phyloP scores from a whole-genome alignment of 2,888 invertebrate genomes.

The Sthenelais limicola region DNA sequence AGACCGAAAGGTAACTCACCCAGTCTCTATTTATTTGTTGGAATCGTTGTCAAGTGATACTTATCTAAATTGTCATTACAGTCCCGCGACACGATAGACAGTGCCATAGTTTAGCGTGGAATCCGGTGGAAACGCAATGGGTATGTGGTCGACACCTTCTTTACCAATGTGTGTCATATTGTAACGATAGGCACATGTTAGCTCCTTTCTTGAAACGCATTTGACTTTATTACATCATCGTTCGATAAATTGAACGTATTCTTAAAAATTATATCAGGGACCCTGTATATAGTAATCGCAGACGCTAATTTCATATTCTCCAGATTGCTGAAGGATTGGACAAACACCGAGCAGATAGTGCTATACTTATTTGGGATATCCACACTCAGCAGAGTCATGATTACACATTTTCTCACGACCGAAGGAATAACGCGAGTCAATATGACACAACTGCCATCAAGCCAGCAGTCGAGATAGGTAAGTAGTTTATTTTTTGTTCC shows the following conservation, averaged over 20 bases:
- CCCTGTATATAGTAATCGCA: too few relatives aligned
- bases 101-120: constrained; percentile 92
- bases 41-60: too few relatives aligned
- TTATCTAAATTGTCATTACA: constrained; percentile 55
- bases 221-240: too few relatives aligned
- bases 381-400: constrained; percentile 50
- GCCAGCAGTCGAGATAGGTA: constrained; percentile 80
- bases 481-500: neutral
- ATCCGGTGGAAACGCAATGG: constrained; percentile 84
- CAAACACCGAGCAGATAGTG: constrained; percentile 89
- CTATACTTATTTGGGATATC: constrained; percentile 92
- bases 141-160: too few relatives aligned
- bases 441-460: constrained; percentile 64
- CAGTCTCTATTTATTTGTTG: too few relatives aligned
- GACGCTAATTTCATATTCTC: constrained; percentile 43
- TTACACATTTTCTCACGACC: constrained; percentile 1
- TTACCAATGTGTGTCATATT: too few relatives aligned
- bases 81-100: constrained; percentile 89
- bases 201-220: too few relatives aligned
- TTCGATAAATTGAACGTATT: too few relatives aligned
- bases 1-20: too few relatives aligned
- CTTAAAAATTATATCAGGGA: too few relatives aligned
- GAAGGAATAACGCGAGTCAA: neutral
- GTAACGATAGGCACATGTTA: too few relatives aligned
- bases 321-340: constrained; percentile 88